Evolutionary conservation across 1,140 invertebrate species (phyloP), one percentile per base, ranked within the genome.

Genomic region (Eumeta japonica): DNA sequence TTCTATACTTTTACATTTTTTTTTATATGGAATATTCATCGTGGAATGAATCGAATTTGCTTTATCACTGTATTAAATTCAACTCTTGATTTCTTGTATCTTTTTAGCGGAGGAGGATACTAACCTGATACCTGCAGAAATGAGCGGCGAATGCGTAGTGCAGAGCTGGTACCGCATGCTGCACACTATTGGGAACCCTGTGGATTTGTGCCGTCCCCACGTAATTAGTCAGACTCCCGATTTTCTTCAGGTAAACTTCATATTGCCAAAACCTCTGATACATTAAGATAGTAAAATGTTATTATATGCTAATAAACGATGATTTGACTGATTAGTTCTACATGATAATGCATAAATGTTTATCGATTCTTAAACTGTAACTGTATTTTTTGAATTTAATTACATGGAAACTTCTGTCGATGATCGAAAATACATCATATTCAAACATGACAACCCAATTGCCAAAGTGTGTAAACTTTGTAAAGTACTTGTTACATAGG

Each of bases 141-240:
- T 97, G 88, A 82, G 82, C 13, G 83, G 90, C 46, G 92, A 97
- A 62, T 89, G 89, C 43, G 84, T 97, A 10, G 87, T 90, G 20
- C 94, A 97, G 76, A 87, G 87, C 55, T 97, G 94, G 94, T 97
- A 93, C 73, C 82, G 94, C 39, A 86, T 97, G 52, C 72, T 97
- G 20, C 91, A 96, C 50, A 91, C 89, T 19, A 83, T 96, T 43
- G 93, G 94, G 14, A 96, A 96, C 74, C 95, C 95, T 0, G 90
- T 94, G 0, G 92, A 94, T 52, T 76, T 98, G 32, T 92, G 90
- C 53, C 83, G 89, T 16, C 90, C 92, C 0, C 83, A 89, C 46
- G 81, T 92, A 24, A 87, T 94, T 42, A 88, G 87, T 43, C 88
- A 92, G 57, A 92, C 90, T 0, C 89, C 87, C 24, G 87, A 89